Evolutionary conservation across 2,888 invertebrate species (phyloP).

Genomic region (Microplitis manilae): DNA sequence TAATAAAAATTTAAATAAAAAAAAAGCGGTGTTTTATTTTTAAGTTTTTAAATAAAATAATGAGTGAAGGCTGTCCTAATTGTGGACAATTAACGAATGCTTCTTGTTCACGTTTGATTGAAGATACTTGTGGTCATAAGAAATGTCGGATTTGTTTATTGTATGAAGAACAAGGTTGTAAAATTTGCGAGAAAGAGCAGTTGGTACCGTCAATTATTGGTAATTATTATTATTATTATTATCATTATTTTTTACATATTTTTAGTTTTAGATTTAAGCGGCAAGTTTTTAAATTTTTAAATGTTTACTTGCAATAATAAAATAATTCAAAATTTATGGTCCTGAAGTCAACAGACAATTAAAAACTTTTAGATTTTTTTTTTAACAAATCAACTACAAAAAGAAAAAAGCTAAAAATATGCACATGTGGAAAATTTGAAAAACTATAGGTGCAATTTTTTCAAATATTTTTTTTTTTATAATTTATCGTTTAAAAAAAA

Average conservation of each 20-base stretch:
- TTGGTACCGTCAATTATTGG: slow-evolving; percentile 25
- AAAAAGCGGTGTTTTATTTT: background rate
- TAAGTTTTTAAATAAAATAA: slow-evolving; percentile 33
- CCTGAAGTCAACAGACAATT: too few relatives aligned
- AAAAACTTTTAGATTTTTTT: too few relatives aligned
- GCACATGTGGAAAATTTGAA: too few relatives aligned
- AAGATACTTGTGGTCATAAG: slow-evolving; percentile 82
- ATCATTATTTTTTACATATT: slow-evolving; percentile 40
- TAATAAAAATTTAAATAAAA: background rate
- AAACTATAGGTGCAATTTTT: too few relatives aligned
- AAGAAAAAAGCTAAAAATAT: too few relatives aligned
- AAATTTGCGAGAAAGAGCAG: slow-evolving; percentile 70
- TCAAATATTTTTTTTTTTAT: too few relatives aligned
- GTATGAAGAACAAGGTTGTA: slow-evolving; percentile 79
- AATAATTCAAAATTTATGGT: too few relatives aligned
- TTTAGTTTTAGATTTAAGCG: background rate
- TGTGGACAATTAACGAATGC: slow-evolving; percentile 75
- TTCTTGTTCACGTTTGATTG: slow-evolving; percentile 78
- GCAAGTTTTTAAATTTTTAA: too few relatives aligned
- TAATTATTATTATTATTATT: slow-evolving; percentile 54
- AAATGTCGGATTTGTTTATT: slow-evolving; percentile 84
- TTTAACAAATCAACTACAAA: too few relatives aligned
- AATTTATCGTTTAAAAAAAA: too few relatives aligned
- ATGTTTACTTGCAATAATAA: too few relatives aligned
- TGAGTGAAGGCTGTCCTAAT: slow-evolving; percentile 74